These are phyloP conservation scores for Dunckerocampus dactyliophorus DNA, from an alignment of 2,113 vertebrate genomes.

Conservation along the genomic window DNA sequence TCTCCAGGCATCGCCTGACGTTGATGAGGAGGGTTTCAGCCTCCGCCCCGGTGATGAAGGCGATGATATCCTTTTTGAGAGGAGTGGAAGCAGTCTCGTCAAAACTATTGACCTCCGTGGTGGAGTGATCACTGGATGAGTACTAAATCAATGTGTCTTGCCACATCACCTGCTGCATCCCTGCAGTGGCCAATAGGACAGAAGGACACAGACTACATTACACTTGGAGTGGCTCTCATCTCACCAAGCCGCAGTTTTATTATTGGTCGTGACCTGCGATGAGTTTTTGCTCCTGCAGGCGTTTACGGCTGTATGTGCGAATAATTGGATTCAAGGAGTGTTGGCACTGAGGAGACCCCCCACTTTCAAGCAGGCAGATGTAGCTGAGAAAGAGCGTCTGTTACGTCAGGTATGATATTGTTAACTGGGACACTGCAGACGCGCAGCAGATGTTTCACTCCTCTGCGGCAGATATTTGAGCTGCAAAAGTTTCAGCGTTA, in stretches of 20 bases:
- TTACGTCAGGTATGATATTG: slow-evolving; percentile 13
- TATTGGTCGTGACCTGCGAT: background rate
- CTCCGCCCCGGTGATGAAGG: slow-evolving; percentile 86
- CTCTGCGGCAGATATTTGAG: background rate
- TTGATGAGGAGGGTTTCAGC: slow-evolving; percentile 97
- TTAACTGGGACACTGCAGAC: slow-evolving; percentile 25
- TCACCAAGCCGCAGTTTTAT: background rate
- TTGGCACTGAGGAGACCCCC: background rate
- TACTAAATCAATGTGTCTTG: no score
- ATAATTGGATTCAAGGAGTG: slow-evolving; percentile 23
- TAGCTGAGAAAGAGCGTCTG: slow-evolving; percentile 17
- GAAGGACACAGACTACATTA: no score
- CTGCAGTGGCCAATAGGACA: no score
- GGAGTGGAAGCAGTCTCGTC: background rate
- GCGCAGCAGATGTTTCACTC: background rate
- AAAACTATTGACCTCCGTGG: slow-evolving; percentile 37
- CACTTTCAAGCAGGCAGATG: slow-evolving; percentile 7
- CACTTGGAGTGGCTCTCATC: no score
- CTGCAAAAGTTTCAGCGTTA: background rate
- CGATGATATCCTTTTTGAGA: slow-evolving; percentile 86
- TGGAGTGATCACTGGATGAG: background rate
- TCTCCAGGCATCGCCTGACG: slow-evolving; percentile 87
- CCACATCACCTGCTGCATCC: no score
- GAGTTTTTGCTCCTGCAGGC: no score
- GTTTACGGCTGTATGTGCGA: background rate